phyloP scores from a whole-genome alignment of 2,113 vertebrate genomes.

The Eubucco bourcierii region DNA sequence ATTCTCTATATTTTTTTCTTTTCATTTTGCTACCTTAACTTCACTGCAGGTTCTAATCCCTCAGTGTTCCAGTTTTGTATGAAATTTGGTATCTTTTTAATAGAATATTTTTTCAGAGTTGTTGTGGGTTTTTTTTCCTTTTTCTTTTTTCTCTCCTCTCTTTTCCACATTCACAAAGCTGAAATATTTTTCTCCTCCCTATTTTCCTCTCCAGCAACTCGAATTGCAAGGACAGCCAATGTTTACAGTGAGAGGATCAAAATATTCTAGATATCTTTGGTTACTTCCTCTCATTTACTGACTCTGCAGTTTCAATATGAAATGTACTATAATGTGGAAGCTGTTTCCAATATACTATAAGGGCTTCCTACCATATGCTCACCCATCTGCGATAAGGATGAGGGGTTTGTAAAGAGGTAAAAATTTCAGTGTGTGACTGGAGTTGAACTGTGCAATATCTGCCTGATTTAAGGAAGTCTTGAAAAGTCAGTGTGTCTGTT shows the following conservation, averaged over 20 bases:
- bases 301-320: constrained; percentile 20
- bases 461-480: background rate
- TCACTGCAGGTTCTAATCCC: background rate
- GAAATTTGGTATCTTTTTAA: background rate
- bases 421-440: background rate
- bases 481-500: background rate
- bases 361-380: constrained; percentile 62
- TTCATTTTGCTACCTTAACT: background rate
- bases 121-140: background rate
- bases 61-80: background rate
- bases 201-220: background rate
- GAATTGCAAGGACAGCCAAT: background rate
- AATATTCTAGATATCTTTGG: constrained; percentile 3
- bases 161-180: rapidly evolving
- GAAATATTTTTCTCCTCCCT: background rate
- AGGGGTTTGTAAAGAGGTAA: background rate
- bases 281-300: background rate
- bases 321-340: constrained; percentile 29
- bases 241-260: background rate
- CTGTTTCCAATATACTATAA: constrained; percentile 34
- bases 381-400: constrained; percentile 59
- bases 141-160: too few species aligned
- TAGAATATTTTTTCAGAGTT: background rate
- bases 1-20: background rate
- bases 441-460: constrained; percentile 1